Conservation (phyloP, 2,888 invertebrate genomes). For the Polyommatus icarus region DNA sequence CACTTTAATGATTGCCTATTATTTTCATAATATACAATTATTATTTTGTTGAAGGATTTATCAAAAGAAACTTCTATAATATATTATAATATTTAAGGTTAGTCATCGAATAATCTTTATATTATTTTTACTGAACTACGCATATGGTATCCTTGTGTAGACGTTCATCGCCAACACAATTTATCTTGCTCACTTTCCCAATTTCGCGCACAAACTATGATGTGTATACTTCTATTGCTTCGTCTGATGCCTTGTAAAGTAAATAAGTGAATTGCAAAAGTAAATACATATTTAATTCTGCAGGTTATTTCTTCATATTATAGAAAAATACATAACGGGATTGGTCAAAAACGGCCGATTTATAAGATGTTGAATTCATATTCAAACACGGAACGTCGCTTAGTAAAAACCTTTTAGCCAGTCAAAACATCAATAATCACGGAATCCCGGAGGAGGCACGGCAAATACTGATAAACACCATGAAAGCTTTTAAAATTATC, state of each 20-base stretch:
- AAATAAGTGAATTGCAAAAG: conserved; percentile 23
- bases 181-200: conserved; percentile 60
- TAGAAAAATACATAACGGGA: background rate
- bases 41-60: too few species aligned
- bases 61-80: too few species aligned
- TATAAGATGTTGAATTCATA: background rate
- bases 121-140: background rate
- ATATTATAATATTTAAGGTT: too few species aligned
- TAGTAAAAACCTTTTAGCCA: conserved; percentile 47
- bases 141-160: conserved; percentile 32
- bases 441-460: conserved; percentile 57
- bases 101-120: background rate
- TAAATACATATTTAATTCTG: background rate
- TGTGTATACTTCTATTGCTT: conserved; percentile 39
- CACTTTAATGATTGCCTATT: too few species aligned
- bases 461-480: conserved; percentile 64
- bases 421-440: conserved; percentile 78
- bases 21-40: too few species aligned
- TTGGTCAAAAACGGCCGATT: conserved; percentile 1
- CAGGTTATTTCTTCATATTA: too few species aligned
- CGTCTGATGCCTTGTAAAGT: background rate
- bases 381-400: conserved; percentile 12
- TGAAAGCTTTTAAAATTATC: conserved; percentile 78
- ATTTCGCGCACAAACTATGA: conserved; percentile 58
- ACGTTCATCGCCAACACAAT: conserved; percentile 48